Conservation (phyloP, 2,797 vertebrate species). For the Helarctos malayanus region DNA sequence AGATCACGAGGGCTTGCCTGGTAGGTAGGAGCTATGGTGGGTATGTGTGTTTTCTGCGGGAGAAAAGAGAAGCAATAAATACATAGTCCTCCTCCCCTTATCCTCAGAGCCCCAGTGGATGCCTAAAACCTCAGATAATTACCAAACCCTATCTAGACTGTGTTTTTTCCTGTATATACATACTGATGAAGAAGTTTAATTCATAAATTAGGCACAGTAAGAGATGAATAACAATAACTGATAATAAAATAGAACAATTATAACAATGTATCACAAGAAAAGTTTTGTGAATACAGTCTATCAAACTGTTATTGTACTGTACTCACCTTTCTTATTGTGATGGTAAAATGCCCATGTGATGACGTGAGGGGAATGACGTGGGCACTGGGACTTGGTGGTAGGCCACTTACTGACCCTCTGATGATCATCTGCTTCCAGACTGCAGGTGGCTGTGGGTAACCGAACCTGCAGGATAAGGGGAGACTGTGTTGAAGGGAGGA, state of each 20-base stretch:
- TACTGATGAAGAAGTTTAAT: not conserved
- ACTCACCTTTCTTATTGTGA: not conserved
- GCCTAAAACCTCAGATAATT: not conserved
- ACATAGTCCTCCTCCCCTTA: not conserved
- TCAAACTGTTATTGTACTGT: not conserved
- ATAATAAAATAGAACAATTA: not conserved
- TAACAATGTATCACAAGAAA: not conserved
- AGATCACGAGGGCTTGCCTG: not conserved
- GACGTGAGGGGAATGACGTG: not conserved
- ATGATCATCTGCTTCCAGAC: not conserved
- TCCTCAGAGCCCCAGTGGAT: not conserved
- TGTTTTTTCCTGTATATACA: not conserved
- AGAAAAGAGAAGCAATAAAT: not conserved
- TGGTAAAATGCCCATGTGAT: not conserved
- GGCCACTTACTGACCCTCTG: not conserved
- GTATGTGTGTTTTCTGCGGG: not conserved
- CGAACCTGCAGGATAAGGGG: not conserved
- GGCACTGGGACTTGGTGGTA: not conserved
- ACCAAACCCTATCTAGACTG: not conserved
- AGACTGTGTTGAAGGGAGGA: not conserved
- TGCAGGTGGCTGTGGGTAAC: not conserved
- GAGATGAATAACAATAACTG: not conserved
- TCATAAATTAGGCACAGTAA: not conserved
- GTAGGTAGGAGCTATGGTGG: too few species aligned
- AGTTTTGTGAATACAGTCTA: not conserved